Evolutionary conservation across 2,113 vertebrate species (phyloP).

Genomic region (Pantherophis guttatus): DNA sequence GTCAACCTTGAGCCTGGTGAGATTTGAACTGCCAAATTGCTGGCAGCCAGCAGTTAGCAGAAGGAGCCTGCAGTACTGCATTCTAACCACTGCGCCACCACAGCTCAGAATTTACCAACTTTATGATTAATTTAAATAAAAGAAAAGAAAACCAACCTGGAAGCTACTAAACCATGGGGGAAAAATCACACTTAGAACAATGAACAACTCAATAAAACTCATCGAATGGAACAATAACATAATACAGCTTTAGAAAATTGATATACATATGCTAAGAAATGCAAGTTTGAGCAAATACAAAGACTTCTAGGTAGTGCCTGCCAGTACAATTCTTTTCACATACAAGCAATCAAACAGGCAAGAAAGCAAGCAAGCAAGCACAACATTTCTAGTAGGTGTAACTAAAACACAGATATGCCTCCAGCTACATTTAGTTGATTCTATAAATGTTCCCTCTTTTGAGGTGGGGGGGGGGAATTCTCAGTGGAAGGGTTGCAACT

Average conservation of each 20-base stretch:
- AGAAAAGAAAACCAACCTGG: not conserved
- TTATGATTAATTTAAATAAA: not conserved
- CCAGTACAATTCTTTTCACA: not conserved
- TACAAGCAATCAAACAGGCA: not conserved
- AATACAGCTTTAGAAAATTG: not conserved
- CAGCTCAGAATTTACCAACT: not conserved
- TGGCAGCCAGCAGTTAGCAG: no score
- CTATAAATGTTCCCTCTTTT: not conserved
- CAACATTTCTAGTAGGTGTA: not conserved
- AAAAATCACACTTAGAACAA: not conserved
- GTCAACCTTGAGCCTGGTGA: no score
- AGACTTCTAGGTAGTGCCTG: not conserved
- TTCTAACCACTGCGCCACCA: no score
- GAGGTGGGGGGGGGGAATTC: not conserved
- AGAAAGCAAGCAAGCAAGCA: not conserved
- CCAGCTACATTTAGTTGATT: not conserved
- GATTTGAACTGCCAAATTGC: no score
- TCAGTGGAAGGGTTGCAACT: not conserved
- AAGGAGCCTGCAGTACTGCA: no score
- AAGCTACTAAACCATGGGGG: not conserved
- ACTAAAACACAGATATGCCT: not conserved
- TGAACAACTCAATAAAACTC: not conserved
- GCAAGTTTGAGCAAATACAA: not conserved
- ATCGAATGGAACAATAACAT: not conserved
- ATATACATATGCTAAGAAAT: not conserved